Conservation (phyloP, 2,113 vertebrate species). For the Muntiacus reevesi region DNA sequence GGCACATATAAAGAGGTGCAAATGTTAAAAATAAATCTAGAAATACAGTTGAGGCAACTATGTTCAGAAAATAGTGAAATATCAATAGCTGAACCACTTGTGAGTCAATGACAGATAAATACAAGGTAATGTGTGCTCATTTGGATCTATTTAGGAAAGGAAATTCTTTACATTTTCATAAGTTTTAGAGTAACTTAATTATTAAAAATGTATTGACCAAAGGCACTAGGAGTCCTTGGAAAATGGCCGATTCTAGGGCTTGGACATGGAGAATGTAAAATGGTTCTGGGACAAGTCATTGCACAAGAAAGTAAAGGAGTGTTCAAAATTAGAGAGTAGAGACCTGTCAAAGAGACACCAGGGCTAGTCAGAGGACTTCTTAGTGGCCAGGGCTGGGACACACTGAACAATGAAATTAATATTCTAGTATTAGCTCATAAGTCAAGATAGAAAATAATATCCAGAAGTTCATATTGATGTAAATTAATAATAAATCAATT, state of each 20-base stretch:
- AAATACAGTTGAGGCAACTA: constrained; percentile 35
- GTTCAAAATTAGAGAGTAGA: neutral
- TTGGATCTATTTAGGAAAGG: constrained; percentile 47
- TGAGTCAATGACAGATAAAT: constrained; percentile 49
- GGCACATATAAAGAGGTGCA: constrained; percentile 12
- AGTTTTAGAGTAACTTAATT: constrained; percentile 50
- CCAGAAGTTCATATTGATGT: neutral
- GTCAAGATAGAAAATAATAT: neutral
- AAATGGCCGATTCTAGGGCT: neutral
- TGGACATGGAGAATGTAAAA: neutral
- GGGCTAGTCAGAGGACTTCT: neutral
- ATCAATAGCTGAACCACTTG: constrained; percentile 27
- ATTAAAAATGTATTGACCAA: neutral
- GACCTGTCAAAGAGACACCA: neutral
- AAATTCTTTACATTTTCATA: constrained; percentile 53
- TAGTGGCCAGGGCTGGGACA: neutral
- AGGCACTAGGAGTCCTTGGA: neutral
- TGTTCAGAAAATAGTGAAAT: constrained; percentile 58
- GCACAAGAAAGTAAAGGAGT: neutral
- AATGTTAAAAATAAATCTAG: constrained; percentile 46
- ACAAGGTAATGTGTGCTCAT: constrained; percentile 36
- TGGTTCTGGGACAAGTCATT: neutral
- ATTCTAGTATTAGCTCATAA: neutral
- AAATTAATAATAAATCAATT: neutral
- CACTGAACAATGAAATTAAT: neutral